Percentiles rank a stretch among this genome's conserved stretches.
Evolutionary conservation across 2,888 invertebrate species (phyloP).

Genomic region (Meteorus cinctellus): DNA sequence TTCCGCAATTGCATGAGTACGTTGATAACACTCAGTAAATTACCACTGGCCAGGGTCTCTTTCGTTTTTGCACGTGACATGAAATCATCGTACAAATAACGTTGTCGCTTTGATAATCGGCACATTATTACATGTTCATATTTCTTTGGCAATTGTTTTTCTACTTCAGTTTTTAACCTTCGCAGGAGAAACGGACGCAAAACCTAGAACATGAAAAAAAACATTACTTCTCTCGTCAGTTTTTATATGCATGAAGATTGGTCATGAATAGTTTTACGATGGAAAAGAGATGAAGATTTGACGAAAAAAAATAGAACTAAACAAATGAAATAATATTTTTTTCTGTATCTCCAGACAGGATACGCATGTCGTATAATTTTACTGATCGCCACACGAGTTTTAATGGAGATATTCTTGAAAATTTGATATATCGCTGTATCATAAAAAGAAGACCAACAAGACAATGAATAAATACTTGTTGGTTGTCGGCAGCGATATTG

Average conservation of each 20-base stretch:
- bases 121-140: conserved; percentile 97
- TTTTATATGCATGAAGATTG: conserved; percentile 5
- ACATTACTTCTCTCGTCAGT: conserved; percentile 30
- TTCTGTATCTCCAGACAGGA: conserved; percentile 70
- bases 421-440: conserved; percentile 62
- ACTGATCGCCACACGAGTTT: conserved; percentile 68
- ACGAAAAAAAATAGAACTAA: background rate
- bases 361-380: conserved; percentile 64
- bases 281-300: conserved; percentile 12
- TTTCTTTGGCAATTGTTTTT: conserved; percentile 97
- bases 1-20: conserved; percentile 97
- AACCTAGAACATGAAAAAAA: conserved; percentile 77
- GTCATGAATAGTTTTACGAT: background rate
- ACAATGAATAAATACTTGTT: conserved; percentile 50
- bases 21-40: conserved; percentile 95
- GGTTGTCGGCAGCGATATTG: conserved; percentile 66
- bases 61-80: conserved; percentile 97
- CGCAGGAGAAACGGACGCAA: conserved; percentile 94
- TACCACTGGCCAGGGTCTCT: conserved; percentile 94
- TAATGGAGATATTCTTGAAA: conserved; percentile 62
- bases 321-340: background rate
- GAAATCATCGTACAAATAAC: conserved; percentile 98
- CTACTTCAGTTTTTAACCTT: conserved; percentile 94
- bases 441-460: conserved; percentile 55
- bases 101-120: conserved; percentile 94